Percentiles rank a stretch among this genome's conserved stretches.
Conservation (phyloP, 2,797 vertebrate species). For the Danio choprae region DNA sequence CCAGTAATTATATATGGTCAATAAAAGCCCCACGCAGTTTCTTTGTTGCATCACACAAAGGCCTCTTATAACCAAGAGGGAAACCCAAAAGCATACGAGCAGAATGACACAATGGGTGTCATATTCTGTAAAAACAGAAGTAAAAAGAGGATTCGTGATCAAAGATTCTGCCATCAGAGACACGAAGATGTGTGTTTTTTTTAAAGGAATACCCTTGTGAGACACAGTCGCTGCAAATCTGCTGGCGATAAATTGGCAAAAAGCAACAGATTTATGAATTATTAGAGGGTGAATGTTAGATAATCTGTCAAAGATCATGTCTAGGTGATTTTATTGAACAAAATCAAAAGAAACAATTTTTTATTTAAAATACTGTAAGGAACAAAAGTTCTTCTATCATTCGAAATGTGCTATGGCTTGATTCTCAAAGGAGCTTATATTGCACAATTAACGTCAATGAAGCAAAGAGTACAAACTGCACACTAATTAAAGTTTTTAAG, state of each 20-base stretch:
- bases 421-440: too few species aligned
- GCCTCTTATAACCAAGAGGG: not conserved
- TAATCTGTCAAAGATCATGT: not conserved
- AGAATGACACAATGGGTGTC: slow-evolving; percentile 19
- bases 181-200: slow-evolving; percentile 8
- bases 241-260: slow-evolving; percentile 18
- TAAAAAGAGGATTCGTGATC: slow-evolving; percentile 43
- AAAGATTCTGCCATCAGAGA: slow-evolving; percentile 42
- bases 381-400: too few species aligned
- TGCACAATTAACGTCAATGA: too few species aligned
- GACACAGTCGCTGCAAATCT: slow-evolving; percentile 22
- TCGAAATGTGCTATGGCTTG: too few species aligned
- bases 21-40: slow-evolving; percentile 41
- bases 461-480: too few species aligned
- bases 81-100: slow-evolving; percentile 30
- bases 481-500: too few species aligned
- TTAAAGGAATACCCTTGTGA: slow-evolving; percentile 27
- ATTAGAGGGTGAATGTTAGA: not conserved
- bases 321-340: not conserved
- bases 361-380: too few species aligned
- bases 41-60: slow-evolving; percentile 51
- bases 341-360: too few species aligned
- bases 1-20: slow-evolving; percentile 48
- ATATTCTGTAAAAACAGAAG: slow-evolving; percentile 38
- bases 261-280: slow-evolving; percentile 24